phyloP scores from a whole-genome alignment of 2,888 invertebrate species.

The Eurytoma californica region DNA sequence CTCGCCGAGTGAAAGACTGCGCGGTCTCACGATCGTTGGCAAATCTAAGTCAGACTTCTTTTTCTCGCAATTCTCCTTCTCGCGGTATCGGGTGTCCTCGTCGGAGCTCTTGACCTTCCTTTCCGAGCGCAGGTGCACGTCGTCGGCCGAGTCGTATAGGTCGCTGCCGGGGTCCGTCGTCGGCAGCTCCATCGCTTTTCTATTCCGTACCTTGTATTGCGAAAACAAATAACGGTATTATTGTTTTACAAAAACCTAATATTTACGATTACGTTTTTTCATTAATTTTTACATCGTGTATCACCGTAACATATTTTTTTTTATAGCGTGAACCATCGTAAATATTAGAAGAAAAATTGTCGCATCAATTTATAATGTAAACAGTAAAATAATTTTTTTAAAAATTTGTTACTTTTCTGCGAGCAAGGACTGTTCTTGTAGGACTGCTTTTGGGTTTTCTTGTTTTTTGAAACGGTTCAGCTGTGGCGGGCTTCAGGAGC shows the following conservation, averaged over 20 bases:
- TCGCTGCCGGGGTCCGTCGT: slow-evolving; percentile 84
- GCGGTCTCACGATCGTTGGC: slow-evolving; percentile 65
- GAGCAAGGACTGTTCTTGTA: slow-evolving; percentile 16
- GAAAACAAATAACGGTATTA: too few relatives aligned
- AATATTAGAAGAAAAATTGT: too few relatives aligned
- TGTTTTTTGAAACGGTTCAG: slow-evolving; percentile 28
- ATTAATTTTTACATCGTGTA: too few relatives aligned
- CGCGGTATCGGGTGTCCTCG: slow-evolving; percentile 29
- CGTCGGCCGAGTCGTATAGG: slow-evolving; percentile 79
- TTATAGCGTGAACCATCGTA: too few relatives aligned
- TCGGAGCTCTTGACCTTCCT: slow-evolving; percentile 54
- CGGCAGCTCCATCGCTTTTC: slow-evolving; percentile 76
- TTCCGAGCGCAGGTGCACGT: slow-evolving; percentile 41
- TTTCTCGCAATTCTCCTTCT: slow-evolving; percentile 45
- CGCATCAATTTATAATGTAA: too few relatives aligned
- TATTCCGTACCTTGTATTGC: slow-evolving; percentile 56
- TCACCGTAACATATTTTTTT: too few relatives aligned
- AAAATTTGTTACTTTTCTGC: slow-evolving; percentile 38
- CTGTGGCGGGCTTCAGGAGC: slow-evolving; percentile 71
- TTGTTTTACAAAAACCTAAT: too few relatives aligned
- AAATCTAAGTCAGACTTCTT: slow-evolving; percentile 54
- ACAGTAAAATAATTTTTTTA: slow-evolving; percentile 33
- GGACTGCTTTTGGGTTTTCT: slow-evolving; percentile 42
- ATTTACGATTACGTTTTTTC: too few relatives aligned
- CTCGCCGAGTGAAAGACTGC: slow-evolving; percentile 67